Conservation (phyloP, 2,888 invertebrate species). For the Harpagoxenus sublaevis region DNA sequence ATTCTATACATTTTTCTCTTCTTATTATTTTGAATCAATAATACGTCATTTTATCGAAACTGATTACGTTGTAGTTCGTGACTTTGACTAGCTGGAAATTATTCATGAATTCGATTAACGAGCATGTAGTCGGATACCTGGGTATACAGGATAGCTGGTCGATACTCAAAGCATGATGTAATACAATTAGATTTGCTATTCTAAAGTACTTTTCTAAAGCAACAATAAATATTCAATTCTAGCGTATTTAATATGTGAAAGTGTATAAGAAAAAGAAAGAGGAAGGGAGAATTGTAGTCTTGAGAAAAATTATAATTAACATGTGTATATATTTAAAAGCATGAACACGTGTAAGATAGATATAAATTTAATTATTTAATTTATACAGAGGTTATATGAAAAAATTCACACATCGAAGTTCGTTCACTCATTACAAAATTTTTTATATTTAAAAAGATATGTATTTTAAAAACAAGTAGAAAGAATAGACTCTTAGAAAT, state of each 20-base stretch:
- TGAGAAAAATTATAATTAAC: neutral
- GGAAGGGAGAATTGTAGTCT: neutral
- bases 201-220: slow-evolving; percentile 21
- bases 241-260: neutral
- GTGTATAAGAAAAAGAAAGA: neutral
- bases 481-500: neutral
- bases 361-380: slow-evolving; percentile 10
- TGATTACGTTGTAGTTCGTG: slow-evolving; percentile 20
- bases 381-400: neutral
- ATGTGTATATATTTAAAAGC: neutral
- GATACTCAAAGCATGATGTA: slow-evolving; percentile 22
- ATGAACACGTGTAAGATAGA: neutral
- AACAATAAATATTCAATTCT: slow-evolving; percentile 6
- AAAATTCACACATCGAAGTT: neutral
- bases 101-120: slow-evolving; percentile 50
- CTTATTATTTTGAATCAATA: slow-evolving; percentile 37
- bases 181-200: slow-evolving; percentile 28
- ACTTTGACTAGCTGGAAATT: slow-evolving; percentile 44
- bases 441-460: neutral
- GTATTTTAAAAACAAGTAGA: neutral
- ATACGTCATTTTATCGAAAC: slow-evolving; percentile 23
- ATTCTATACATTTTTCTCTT: neutral
- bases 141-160: slow-evolving; percentile 12
- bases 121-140: slow-evolving; percentile 1
- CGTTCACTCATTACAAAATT: neutral